phyloP scores from a whole-genome alignment of 1,140 invertebrate species.

The Diploscapter pachys region DNA sequence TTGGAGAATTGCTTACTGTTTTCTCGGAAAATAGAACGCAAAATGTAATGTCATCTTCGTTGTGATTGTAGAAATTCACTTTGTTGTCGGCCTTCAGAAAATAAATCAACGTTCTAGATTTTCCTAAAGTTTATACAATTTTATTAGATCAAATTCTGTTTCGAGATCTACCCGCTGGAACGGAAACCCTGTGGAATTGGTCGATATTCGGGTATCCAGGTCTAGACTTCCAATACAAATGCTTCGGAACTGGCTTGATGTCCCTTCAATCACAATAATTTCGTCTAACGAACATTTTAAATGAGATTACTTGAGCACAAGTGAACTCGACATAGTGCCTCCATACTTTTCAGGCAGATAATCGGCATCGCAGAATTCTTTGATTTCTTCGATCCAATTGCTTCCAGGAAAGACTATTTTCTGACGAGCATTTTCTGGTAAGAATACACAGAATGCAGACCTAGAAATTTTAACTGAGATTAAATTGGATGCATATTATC shows the following conservation, averaged over 20 bases:
- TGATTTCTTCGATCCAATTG: constrained; percentile 33
- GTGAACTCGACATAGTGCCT: constrained; percentile 25
- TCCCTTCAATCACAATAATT: constrained; percentile 1
- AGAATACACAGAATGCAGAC: constrained; percentile 28
- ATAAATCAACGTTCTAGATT: constrained; percentile 20
- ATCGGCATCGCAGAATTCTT: constrained; percentile 24
- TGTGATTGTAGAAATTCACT: constrained; percentile 24
- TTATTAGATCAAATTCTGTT: neutral
- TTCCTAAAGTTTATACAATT: constrained; percentile 13
- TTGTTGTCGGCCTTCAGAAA: constrained; percentile 14
- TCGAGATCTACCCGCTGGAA: constrained; percentile 26
- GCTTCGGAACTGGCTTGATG: constrained; percentile 21
- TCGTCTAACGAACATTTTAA: neutral
- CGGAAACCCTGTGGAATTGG: constrained; percentile 25
- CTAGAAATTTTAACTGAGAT: neutral
- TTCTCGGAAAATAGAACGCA: constrained; percentile 20
- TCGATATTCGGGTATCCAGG: constrained; percentile 18
- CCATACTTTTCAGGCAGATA: constrained; percentile 34
- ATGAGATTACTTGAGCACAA: neutral
- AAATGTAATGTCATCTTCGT: constrained; percentile 26
- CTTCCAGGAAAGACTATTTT: constrained; percentile 30
- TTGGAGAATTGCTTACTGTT: neutral
- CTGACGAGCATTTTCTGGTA: constrained; percentile 28
- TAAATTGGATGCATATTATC: no score
- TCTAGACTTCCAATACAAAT: constrained; percentile 28